Base-by-base conservation (phyloP, 2,888 invertebrate genomes). In the Anaspis maculata region DNA sequence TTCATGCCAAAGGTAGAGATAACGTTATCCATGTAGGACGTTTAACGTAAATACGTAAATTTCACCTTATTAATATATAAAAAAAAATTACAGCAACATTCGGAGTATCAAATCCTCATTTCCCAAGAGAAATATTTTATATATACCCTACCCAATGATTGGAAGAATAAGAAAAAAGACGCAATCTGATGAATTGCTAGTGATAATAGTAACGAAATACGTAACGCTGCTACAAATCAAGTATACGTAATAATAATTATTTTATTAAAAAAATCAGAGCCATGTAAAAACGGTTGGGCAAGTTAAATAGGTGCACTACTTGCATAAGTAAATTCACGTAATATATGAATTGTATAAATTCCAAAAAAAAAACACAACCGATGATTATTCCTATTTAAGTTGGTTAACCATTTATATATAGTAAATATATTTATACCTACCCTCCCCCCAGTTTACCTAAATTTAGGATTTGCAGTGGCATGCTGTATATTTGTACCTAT, bases 401-500 rank as follows among this genome's bases (percentile, higher is more conserved):
- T 55, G 54, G 48, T 53, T 51, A 51, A 54, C 46, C 52, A 42
- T 46, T 51, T 51, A 39, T 49, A 46, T 43, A 50, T 37, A 41
- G 46, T 45, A 48, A 49, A 9, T 5, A 24, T 49, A 54, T 55
- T 53, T 54, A 54, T 55, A 55, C 51, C 52, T n/a, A n/a, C n/a
- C n/a, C n/a, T n/a, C n/a, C n/a, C n/a, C n/a, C n/a, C n/a, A 48
- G 9, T 9, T 9, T 15, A 7, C 12, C 11, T 57, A 57, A 59
- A 57, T 52, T 24, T 59, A 57, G 57, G 55, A 52, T 51, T 58
- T 60, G 57, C 58, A 59, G 59, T 62, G 53, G 55, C 58, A 57
- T 59, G 57, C 60, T 64, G 65, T 66, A 66, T 62, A 66, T 65
- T 66, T 66, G 64, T 66, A 64, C 62, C 66, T 66, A 66, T 66